phyloP scores from a whole-genome alignment of 1,140 invertebrate species.

The Phymorhynchus buccinoides region DNA sequence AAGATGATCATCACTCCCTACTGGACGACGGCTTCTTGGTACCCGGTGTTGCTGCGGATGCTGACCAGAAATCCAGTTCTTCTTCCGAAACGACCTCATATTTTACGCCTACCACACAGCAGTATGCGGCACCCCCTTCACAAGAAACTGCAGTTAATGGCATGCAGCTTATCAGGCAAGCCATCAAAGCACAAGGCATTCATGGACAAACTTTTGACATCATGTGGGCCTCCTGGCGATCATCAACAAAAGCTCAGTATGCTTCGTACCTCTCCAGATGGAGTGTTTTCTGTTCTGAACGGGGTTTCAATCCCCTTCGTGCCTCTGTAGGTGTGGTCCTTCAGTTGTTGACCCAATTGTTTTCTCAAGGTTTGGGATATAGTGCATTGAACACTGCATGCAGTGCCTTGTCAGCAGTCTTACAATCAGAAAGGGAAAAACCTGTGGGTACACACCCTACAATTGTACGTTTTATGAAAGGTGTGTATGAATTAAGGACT shows the following conservation, averaged over 20 bases:
- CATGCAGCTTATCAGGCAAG: not conserved
- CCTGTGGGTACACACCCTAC: not conserved
- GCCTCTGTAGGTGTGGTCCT: not conserved
- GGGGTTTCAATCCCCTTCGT: not conserved
- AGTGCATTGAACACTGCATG: constrained; percentile 2
- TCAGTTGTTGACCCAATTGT: not conserved
- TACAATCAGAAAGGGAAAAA: not conserved
- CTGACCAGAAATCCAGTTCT: not conserved
- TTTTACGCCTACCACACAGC: not conserved
- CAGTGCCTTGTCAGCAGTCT: not conserved
- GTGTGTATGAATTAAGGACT: constrained; percentile 15
- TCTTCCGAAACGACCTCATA: not conserved
- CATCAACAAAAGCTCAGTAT: not conserved
- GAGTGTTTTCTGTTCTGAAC: not conserved
- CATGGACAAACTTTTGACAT: constrained; percentile 38
- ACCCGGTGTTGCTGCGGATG: not conserved
- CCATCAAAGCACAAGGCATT: constrained; percentile 25
- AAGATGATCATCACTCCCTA: not conserved
- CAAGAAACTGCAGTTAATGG: not conserved
- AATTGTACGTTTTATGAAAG: not conserved
- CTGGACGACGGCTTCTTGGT: not conserved
- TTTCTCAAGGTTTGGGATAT: not conserved
- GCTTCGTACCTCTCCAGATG: not conserved
- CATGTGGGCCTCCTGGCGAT: constrained; percentile 5
- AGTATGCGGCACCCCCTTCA: not conserved